phyloP scores from a whole-genome alignment of 2,113 vertebrate species.

The Spizaetus ornatus region DNA sequence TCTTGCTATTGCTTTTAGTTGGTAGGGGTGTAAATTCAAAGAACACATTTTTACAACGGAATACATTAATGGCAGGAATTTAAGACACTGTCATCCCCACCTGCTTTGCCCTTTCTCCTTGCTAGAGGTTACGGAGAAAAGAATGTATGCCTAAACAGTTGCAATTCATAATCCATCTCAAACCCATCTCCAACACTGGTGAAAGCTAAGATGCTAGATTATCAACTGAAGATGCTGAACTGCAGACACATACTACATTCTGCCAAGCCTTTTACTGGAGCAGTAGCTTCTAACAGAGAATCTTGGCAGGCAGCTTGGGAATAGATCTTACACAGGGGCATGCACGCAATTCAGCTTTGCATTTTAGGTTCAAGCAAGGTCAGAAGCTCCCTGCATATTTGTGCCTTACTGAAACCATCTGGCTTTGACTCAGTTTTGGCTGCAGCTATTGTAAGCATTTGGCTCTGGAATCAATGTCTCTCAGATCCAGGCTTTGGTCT shows the following conservation, averaged over 20 bases:
- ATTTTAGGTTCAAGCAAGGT: constrained; percentile 10
- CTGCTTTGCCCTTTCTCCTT: neutral
- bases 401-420: constrained; percentile 1
- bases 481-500: neutral
- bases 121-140: neutral
- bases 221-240: neutral
- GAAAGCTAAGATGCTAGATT: neutral
- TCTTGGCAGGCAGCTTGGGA: constrained; percentile 32
- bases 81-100: neutral
- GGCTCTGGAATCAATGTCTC: neutral
- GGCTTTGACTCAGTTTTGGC: neutral
- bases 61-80: neutral
- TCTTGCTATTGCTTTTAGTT: neutral
- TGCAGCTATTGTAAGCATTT: neutral
- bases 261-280: neutral
- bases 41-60: neutral
- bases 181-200: neutral
- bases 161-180: neutral
- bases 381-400: constrained; percentile 13
- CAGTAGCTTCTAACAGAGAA: neutral
- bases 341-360: neutral
- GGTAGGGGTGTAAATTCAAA: neutral
- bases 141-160: neutral
- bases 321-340: neutral
- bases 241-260: neutral